A percentile compares a stretch with the other conserved stretches of the same genome.
phyloP scores from a whole-genome alignment of 2,113 vertebrate species.

The Lampris megalopsis region DNA sequence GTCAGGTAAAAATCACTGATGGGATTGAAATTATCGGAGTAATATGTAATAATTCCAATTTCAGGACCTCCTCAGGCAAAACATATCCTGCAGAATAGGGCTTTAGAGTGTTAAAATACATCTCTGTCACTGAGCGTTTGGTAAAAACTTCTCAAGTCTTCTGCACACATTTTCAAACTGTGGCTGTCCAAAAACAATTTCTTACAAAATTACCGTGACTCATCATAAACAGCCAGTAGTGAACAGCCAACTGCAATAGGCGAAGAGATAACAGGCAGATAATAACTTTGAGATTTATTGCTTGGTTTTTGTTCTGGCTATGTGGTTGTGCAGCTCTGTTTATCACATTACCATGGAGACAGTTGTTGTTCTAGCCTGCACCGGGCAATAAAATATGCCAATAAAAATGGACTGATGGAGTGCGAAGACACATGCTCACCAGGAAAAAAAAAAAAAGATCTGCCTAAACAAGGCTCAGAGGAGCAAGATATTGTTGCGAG shows the following conservation, averaged over 20 bases:
- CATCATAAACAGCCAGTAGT: background rate
- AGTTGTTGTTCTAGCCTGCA: background rate
- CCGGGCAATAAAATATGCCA: background rate
- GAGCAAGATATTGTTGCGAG: background rate
- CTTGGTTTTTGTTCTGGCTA: background rate
- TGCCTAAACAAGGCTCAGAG: background rate
- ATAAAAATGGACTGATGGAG: background rate
- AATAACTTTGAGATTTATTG: slow-evolving; percentile 3
- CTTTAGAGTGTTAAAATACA: background rate
- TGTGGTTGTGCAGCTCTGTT: background rate
- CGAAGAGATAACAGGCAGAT: slow-evolving; percentile 2
- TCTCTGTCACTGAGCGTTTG: background rate
- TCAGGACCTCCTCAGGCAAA: too few species aligned
- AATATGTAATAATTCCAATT: too few species aligned
- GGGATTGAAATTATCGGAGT: too few species aligned
- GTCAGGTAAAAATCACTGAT: too few species aligned
- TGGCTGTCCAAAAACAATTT: slow-evolving; percentile 30
- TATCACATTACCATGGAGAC: background rate
- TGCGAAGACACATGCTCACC: background rate
- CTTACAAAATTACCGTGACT: slow-evolving; percentile 7
- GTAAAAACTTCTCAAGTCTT: too few species aligned
- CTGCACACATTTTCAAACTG: slow-evolving; percentile 34
- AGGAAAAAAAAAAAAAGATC: background rate
- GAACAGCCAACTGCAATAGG: background rate
- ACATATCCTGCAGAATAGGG: too few species aligned